phyloP scores from a whole-genome alignment of 2,113 vertebrate species.

The Hassar affinis region DNA sequence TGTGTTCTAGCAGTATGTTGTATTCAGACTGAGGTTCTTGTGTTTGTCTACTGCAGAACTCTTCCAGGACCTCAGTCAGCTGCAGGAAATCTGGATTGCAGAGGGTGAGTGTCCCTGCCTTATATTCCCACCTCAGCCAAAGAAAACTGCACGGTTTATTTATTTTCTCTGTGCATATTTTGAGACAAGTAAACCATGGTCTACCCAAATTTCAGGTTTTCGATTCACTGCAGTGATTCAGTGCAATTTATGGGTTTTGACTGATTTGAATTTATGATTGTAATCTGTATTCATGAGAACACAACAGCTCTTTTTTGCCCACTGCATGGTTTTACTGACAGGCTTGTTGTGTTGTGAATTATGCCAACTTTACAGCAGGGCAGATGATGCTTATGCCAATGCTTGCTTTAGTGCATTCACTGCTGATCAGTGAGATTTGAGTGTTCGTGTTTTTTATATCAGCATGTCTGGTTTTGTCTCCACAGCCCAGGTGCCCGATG shows the following conservation, averaged over 20 bases:
- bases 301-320: background rate
- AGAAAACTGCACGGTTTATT: background rate
- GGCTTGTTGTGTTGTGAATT: conserved; percentile 1
- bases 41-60: conserved; percentile 75
- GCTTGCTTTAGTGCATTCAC: background rate
- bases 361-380: conserved; percentile 7
- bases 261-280: background rate
- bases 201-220: background rate
- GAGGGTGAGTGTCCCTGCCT: conserved; percentile 74
- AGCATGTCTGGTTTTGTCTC: background rate
- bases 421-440: background rate
- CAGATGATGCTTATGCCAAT: background rate
- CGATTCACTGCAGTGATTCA: background rate
- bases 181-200: background rate
- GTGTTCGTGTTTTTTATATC: background rate
- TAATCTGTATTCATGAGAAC: background rate
- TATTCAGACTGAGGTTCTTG: background rate
- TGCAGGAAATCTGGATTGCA: conserved; percentile 97
- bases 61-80: conserved; percentile 96
- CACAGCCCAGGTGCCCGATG: conserved; percentile 92
- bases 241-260: conserved; percentile 7
- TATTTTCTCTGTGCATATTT: background rate
- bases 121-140: background rate
- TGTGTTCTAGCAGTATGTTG: background rate
- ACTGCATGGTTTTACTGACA: background rate